A percentile compares a stretch with the other conserved stretches of the same genome.
Evolutionary conservation across 2,113 vertebrate species (phyloP).

Genomic region (Hipposideros armiger): DNA sequence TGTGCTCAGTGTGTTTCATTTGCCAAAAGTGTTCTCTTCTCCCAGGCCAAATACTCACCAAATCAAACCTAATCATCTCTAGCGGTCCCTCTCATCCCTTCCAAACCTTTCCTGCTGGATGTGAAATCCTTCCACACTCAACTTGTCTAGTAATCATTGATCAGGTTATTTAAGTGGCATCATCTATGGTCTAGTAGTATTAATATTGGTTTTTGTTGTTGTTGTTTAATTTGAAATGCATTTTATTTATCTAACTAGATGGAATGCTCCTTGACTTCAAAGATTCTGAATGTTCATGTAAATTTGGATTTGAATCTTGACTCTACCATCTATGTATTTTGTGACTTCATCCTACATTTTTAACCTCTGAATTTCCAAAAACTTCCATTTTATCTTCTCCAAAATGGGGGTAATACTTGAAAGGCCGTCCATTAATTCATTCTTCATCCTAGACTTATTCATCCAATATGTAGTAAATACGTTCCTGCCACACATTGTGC

Average conservation of each 20-base stretch:
- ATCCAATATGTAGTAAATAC: background rate
- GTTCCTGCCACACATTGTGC: background rate
- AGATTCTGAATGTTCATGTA: background rate
- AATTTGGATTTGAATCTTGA: slow-evolving; percentile 1
- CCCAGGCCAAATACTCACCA: background rate
- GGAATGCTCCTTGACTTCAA: background rate
- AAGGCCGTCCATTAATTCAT: background rate
- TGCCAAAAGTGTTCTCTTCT: background rate
- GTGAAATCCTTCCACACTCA: background rate
- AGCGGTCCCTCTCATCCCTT: background rate
- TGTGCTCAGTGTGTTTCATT: background rate
- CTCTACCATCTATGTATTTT: background rate
- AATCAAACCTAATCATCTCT: background rate
- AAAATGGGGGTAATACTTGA: background rate
- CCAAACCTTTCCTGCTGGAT: background rate
- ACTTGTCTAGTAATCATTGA: background rate
- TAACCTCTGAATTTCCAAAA: background rate
- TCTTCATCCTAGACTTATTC: background rate
- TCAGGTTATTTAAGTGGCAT: background rate
- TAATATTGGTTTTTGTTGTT: background rate
- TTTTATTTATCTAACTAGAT: background rate
- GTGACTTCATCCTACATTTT: background rate
- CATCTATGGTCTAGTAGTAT: background rate
- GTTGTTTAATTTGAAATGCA: background rate
- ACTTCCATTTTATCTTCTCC: background rate